phyloP scores from a whole-genome alignment of 2,113 vertebrate species.

The Oreamnos americanus region DNA sequence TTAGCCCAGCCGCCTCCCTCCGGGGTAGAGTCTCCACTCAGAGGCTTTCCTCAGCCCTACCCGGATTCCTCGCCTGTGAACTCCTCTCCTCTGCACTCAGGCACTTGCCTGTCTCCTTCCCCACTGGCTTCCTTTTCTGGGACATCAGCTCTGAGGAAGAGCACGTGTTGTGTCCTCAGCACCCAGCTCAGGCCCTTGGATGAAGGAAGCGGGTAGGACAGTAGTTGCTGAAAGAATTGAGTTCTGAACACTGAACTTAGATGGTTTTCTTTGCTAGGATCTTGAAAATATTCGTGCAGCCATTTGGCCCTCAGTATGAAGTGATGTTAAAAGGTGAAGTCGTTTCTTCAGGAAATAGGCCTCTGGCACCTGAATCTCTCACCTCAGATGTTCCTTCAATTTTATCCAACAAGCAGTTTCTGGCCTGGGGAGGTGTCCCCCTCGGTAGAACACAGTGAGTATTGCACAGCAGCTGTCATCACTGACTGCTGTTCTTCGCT shows the following conservation, averaged over 20 bases:
- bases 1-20: background rate
- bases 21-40: background rate
- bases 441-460: constrained; percentile 93
- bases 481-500: background rate
- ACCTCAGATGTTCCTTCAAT: constrained; percentile 86
- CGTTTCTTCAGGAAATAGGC: constrained; percentile 60
- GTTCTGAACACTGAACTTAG: background rate
- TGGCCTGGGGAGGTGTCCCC: constrained; percentile 93
- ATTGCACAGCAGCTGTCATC: background rate
- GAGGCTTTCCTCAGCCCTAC: background rate
- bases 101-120: background rate
- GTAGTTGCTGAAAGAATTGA: background rate
- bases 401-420: constrained; percentile 95
- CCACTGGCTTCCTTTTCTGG: background rate
- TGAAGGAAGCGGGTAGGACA: background rate
- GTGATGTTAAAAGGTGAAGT: constrained; percentile 89
- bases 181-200: background rate
- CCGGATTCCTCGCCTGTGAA: background rate
- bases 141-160: background rate
- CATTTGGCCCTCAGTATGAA: constrained; percentile 95
- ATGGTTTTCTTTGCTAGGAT: constrained; percentile 80
- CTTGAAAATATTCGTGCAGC: constrained; percentile 92
- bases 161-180: background rate
- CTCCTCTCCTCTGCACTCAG: background rate
- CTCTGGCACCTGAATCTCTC: constrained; percentile 17